A percentile compares a stretch with the other conserved stretches of the same genome.
These are phyloP conservation scores for Drosophila ficusphila DNA, from an alignment of 1,140 invertebrate species.

Conservation along the genomic window DNA sequence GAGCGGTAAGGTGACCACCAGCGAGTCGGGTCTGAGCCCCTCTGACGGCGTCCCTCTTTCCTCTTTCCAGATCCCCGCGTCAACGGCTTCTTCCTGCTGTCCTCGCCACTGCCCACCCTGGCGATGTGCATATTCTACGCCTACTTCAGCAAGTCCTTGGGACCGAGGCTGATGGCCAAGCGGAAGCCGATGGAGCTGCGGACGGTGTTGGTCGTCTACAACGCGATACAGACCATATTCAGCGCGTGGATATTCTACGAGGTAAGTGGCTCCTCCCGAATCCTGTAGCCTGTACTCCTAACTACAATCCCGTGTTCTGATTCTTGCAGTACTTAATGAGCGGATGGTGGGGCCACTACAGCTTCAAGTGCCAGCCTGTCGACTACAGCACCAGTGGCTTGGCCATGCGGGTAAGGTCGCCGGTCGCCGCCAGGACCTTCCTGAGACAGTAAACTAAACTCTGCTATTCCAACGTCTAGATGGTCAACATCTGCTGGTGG, in stretches of 20 bases:
- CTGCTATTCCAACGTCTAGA: constrained; percentile 85
- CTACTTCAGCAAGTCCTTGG: constrained; percentile 92
- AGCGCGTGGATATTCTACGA: constrained; percentile 97
- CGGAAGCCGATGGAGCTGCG: constrained; percentile 94
- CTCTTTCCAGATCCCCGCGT: constrained; percentile 92
- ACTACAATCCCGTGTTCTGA: too few species aligned
- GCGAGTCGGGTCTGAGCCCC: too few species aligned
- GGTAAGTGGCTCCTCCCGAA: constrained; percentile 85
- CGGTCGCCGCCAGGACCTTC: constrained; percentile 64
- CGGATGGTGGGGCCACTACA: constrained; percentile 94
- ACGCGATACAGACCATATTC: constrained; percentile 94
- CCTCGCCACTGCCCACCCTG: constrained; percentile 94
- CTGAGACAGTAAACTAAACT: background rate
- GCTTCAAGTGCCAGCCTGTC: constrained; percentile 96
- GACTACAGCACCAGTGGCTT: constrained; percentile 93
- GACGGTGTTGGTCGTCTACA: constrained; percentile 93
- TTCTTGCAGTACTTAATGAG: constrained; percentile 91
- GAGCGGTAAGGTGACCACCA: constrained; percentile 93
- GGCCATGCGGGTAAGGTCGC: constrained; percentile 91
- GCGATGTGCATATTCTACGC: constrained; percentile 93
- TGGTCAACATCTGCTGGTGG: constrained; percentile 97
- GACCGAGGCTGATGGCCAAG: constrained; percentile 95
- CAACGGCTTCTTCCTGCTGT: constrained; percentile 95
- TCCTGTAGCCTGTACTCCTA: too few species aligned
- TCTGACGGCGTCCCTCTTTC: constrained; percentile 44